Evolutionary conservation across 92 coral and sea anemone genomes (phyloP).

Genomic region (Bergia sp.): DNA sequence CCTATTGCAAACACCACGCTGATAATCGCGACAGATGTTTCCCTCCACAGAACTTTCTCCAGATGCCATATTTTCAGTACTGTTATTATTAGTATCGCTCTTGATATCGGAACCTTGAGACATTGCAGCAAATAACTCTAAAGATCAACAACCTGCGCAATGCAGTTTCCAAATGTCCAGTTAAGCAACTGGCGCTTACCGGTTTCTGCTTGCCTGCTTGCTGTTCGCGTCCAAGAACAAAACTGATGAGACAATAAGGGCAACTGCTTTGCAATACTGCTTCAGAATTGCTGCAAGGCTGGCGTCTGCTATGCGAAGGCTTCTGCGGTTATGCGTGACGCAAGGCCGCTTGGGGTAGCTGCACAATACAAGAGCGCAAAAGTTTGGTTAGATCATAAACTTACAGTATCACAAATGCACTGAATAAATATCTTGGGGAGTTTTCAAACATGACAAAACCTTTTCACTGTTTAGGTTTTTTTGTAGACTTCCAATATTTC

Average conservation of each 20-base stretch:
- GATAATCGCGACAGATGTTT: constrained; percentile 92
- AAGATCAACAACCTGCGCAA: constrained; percentile 59
- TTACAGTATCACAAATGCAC: neutral
- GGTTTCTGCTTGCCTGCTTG: constrained; percentile 27
- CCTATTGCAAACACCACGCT: constrained; percentile 97
- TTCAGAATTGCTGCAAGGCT: constrained; percentile 73
- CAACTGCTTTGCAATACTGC: constrained; percentile 48
- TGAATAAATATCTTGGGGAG: neutral
- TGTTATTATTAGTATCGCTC: constrained; percentile 77
- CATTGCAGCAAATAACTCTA: constrained; percentile 23
- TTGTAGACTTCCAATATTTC: no score
- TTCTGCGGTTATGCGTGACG: constrained; percentile 82
- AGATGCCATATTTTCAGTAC: constrained; percentile 46
- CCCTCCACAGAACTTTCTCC: constrained; percentile 43
- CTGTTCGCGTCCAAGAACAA: constrained; percentile 23
- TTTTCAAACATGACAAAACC: neutral
- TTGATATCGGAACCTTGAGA: constrained; percentile 42
- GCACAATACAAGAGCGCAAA: constrained; percentile 87
- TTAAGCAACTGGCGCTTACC: constrained; percentile 63
- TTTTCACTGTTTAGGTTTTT: neutral
- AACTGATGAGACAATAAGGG: constrained; percentile 34
- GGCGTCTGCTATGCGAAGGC: constrained; percentile 71
- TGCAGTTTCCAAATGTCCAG: constrained; percentile 54
- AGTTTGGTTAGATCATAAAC: constrained; percentile 57
- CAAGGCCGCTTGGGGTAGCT: constrained; percentile 84